Evolutionary conservation across 1,140 invertebrate species (phyloP), one percentile per base, ranked within the genome.

Genomic region (Drosophila nigromelanica): DNA sequence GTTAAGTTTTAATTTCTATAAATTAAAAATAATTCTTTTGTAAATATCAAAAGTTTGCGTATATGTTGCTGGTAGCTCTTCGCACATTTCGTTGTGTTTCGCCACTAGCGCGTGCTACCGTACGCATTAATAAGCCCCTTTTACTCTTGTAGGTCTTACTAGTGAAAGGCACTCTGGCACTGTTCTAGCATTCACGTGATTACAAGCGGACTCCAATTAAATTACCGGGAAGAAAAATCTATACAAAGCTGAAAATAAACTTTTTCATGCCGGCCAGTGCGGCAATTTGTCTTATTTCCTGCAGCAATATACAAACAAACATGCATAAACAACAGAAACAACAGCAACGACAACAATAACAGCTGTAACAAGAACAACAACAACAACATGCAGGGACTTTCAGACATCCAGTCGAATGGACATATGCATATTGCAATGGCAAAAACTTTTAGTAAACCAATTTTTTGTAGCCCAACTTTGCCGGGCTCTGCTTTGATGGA

Each of bases 261-360:
- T 58, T 63, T 56, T 63, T 27, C 55, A 40, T 64, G 30, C 42
- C 15, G 55, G 24, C 14, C 59, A 60, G 27, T 75, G 72, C 50
- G 59, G 72, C 72, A 75, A 78, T 78, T 78, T 78, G 75, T 78
- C 75, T 74, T 74, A 66, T 74, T 69, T 77, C 62, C 74, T 77
- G 71, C 54, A 63, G 71, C 51, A 68, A 43, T 48, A 60, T 64
- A 40, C 68, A 71, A 64, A 75, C 59, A 75, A 70, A 70, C 67
- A 70, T 62, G 48, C 67, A 59, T 63, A 69, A 67, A 67, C 69
- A 73, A 59, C 37, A 51, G 40, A 69, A 67, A 66, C 69, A 73
- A 59, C 37, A 51, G 40, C 45, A 42, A 7, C 24, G 50, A 18
- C 51, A 48, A n/a, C 43, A 67, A 18, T 15, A 51, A 35, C 27